Base-by-base conservation (phyloP, 2,888 invertebrate species). In the Tinea semifulvella region DNA sequence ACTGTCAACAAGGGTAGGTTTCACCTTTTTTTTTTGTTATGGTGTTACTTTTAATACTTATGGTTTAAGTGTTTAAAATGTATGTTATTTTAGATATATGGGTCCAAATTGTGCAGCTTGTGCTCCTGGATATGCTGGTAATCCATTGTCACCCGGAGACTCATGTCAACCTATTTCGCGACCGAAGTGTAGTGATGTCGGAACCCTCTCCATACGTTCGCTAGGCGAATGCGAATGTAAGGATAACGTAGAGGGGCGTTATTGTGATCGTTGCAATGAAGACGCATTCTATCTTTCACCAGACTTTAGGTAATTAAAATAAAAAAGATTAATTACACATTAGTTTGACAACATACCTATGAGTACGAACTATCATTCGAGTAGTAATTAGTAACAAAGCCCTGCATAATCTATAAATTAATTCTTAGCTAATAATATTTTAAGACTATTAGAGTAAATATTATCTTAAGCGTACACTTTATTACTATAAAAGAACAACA, bases 251-350 rank as follows among this genome's bases (percentile, higher is more conserved):
- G 86, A 87, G 57, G 98, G 98, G 46, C 82, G 86, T 5, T 86
- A 84, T 60, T 98, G 98, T 72, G 90, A 94, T 65, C 86, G 89
- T 65, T 98, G 98, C 77, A 88, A 88, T 68, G 79, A 88, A 11
- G 88, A 90, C 56, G 88, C 94, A 1, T 98, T 95, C 87, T 88
- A 90, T 64, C 81, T 98, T 48, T 90, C 92, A 46, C 70, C 84
- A 13, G 85, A 85, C 50, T 73, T 72, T 52, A 72, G 69, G 77
- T 79, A 39, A 27, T 10, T 43, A 92, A 19, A n/a, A n/a, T n/a
- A n/a, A n/a, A n/a, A n/a, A n/a, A n/a, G n/a, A n/a, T n/a, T n/a
- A n/a, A n/a, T n/a, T n/a, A n/a, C n/a, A n/a, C n/a, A n/a, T n/a
- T n/a, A n/a, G n/a, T n/a, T n/a, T n/a, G n/a, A n/a, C n/a, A n/a